Evolutionary conservation across 2,797 vertebrate species (phyloP).

Genomic region (Clarias fuscus): DNA sequence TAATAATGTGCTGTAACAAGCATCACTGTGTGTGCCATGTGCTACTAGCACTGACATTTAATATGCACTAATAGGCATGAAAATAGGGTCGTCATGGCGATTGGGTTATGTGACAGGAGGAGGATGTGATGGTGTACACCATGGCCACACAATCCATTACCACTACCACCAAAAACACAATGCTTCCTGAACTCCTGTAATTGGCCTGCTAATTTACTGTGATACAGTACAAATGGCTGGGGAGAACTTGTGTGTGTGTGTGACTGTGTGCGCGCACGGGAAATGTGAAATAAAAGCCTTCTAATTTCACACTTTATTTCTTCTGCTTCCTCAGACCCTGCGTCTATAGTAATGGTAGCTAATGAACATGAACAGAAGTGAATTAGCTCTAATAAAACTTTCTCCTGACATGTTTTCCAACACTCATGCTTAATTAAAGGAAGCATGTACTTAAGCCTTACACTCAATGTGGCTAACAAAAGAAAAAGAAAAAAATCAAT

Average conservation of each 20-base stretch:
- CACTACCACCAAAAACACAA: slow-evolving; percentile 56
- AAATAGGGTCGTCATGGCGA: slow-evolving; percentile 60
- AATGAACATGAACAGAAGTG: slow-evolving; percentile 17
- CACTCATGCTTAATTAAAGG: slow-evolving; percentile 59
- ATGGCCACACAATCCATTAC: slow-evolving; percentile 35
- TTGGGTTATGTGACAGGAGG: slow-evolving; percentile 20
- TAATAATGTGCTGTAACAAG: background rate
- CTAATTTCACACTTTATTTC: background rate
- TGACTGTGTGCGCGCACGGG: background rate
- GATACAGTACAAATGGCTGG: slow-evolving; percentile 47
- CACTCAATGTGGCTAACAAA: slow-evolving; percentile 58
- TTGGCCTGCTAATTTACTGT: slow-evolving; percentile 44
- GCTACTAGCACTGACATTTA: slow-evolving; percentile 41
- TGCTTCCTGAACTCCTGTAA: slow-evolving; percentile 50
- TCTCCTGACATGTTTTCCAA: background rate
- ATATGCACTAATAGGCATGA: slow-evolving; percentile 51
- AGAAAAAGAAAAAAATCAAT: slow-evolving; percentile 70
- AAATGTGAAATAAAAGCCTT: background rate
- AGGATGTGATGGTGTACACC: slow-evolving; percentile 55
- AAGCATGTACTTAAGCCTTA: slow-evolving; percentile 54
- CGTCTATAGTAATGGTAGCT: background rate
- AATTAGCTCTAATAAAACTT: background rate
- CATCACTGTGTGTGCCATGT: background rate
- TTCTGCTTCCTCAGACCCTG: background rate
- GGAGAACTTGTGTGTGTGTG: slow-evolving; percentile 40